phyloP scores from a whole-genome alignment of 1,140 invertebrate genomes.

The Drosophila nebulosa region DNA sequence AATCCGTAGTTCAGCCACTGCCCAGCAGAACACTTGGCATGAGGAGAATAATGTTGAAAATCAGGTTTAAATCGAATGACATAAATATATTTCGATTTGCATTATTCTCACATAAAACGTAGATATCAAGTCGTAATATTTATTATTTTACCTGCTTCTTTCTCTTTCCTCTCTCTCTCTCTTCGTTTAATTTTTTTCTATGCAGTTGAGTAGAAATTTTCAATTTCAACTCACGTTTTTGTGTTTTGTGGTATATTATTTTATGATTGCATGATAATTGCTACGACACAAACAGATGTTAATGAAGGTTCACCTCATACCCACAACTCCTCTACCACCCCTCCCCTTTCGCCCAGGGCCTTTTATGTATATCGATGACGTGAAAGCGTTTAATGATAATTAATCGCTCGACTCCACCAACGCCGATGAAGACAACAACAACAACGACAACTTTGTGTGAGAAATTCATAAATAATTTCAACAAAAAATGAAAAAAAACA shows the following conservation, averaged over 20 bases:
- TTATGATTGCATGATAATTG: conserved; percentile 63
- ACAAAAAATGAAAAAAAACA: conserved; percentile 18
- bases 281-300: conserved; percentile 46
- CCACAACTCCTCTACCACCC: background rate
- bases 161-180: background rate
- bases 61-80: background rate
- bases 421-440: background rate
- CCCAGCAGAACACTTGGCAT: too few species aligned
- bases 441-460: too few species aligned
- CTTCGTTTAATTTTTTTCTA: background rate
- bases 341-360: background rate
- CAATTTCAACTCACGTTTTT: conserved; percentile 67
- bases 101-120: conserved; percentile 5
- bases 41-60: too few species aligned
- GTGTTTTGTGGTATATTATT: background rate
- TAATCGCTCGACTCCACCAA: conserved; percentile 34
- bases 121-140: conserved; percentile 16
- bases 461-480: conserved; percentile 69
- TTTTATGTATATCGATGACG: conserved; percentile 51
- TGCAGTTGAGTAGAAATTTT: conserved; percentile 1
- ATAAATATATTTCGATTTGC: background rate
- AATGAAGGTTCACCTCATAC: conserved; percentile 49
- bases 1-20: too few species aligned
- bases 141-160: too few species aligned
- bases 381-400: conserved; percentile 62